Conservation (phyloP, 1,140 invertebrate species). For the Argopecten irradians region DNA sequence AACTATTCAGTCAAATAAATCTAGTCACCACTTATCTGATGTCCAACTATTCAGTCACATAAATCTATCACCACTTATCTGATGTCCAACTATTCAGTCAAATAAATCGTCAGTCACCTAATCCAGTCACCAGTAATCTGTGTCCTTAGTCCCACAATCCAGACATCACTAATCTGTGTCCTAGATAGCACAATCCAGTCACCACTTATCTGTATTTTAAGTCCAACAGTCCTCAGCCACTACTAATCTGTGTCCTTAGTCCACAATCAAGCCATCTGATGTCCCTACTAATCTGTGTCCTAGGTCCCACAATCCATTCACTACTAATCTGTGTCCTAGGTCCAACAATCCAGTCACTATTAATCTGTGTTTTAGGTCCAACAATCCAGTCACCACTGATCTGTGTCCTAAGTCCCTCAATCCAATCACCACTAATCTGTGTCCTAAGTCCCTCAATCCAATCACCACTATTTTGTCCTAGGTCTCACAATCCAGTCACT, state of each 20-base stretch:
- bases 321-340: neutral
- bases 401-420: neutral
- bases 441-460: neutral
- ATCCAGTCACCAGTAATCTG: neutral
- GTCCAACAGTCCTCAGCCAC: neutral
- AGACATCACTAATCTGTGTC: neutral
- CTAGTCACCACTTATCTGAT: neutral
- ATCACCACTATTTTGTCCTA: neutral
- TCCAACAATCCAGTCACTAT: neutral
- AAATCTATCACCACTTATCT: neutral
- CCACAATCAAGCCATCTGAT: neutral
- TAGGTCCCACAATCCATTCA: neutral
- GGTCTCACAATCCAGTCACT: neutral
- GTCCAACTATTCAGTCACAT: neutral
- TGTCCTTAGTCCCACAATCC: neutral
- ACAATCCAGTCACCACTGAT: neutral
- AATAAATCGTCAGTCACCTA: no score
- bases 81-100: neutral
- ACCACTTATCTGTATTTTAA: neutral
- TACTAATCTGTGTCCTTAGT: neutral
- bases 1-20: neutral
- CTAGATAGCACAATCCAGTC: neutral
- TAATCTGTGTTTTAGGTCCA: neutral
- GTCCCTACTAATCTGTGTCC: neutral
- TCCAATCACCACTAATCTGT: neutral